Percentiles rank a stretch among this genome's conserved stretches.
phyloP scores from a whole-genome alignment of 2,797 vertebrate genomes.

The Lindbergichthys nudifrons region DNA sequence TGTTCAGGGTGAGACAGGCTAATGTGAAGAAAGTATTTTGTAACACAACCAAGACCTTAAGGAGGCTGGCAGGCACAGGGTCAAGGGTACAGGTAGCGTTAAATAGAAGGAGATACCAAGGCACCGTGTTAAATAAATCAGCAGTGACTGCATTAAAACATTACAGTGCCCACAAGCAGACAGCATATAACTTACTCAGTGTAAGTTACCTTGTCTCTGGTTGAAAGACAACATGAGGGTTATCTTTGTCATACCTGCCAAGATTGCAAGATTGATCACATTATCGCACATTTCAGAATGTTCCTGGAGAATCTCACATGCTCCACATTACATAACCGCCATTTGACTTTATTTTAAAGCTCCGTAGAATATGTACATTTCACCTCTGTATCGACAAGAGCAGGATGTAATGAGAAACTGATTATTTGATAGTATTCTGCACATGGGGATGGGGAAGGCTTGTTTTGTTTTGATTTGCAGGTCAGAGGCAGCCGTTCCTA shows the following conservation, averaged over 20 bases:
- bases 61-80: neutral
- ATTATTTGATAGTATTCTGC: neutral
- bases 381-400: neutral
- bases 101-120: too few relatives aligned
- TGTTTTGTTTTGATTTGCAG: neutral
- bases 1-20: neutral
- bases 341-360: neutral
- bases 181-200: too few relatives aligned
- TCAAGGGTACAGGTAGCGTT: too few relatives aligned
- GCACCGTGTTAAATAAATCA: neutral
- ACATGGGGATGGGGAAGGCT: neutral
- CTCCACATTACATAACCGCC: neutral
- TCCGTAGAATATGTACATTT: neutral
- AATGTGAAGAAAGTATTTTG: neutral
- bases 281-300: neutral
- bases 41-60: neutral
- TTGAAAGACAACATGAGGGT: neutral
- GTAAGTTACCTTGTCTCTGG: neutral
- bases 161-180: neutral
- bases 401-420: neutral
- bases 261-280: too few relatives aligned
- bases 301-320: neutral
- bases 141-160: neutral
- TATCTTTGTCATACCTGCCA: too few relatives aligned
- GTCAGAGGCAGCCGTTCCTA: neutral